A percentile compares a stretch with the other conserved stretches of the same genome.
Evolutionary conservation across 2,113 vertebrate genomes (phyloP).

Genomic region (Indicator indicator): DNA sequence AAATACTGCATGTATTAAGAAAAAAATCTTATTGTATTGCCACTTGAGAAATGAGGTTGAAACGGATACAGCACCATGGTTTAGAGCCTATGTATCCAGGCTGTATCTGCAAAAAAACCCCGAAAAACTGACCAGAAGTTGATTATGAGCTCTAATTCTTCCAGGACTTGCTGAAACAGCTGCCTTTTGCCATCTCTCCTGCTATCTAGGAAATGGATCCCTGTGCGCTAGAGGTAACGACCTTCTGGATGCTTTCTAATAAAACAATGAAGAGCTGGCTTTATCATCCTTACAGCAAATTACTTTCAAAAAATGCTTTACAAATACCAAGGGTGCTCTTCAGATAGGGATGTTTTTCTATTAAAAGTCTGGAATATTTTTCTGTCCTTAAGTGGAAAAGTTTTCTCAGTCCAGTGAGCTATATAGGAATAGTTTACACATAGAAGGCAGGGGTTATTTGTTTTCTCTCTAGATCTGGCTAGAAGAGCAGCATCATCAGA

Average conservation of each 20-base stretch:
- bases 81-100: neutral
- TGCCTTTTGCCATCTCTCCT: neutral
- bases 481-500: neutral
- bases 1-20: neutral
- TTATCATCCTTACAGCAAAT: conserved; percentile 58
- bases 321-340: conserved; percentile 47
- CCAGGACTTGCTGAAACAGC: neutral
- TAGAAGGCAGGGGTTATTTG: neutral
- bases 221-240: neutral
- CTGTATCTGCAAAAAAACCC: neutral
- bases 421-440: neutral
- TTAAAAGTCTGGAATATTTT: conserved; percentile 44
- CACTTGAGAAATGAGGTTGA: neutral
- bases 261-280: conserved; percentile 45
- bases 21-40: neutral
- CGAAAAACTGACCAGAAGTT: neutral
- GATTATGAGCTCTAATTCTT: conserved; percentile 40
- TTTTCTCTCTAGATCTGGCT: neutral
- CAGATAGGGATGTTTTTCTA: conserved; percentile 19
- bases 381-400: conserved; percentile 13
- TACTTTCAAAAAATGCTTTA: conserved; percentile 45
- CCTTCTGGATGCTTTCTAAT: conserved; percentile 57
- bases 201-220: conserved; percentile 15
- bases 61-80: neutral
- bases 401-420: neutral